Percentiles rank a stretch among this genome's conserved stretches.
Conservation (phyloP, 2,113 vertebrate genomes). For the Crotalus viridis region DNA sequence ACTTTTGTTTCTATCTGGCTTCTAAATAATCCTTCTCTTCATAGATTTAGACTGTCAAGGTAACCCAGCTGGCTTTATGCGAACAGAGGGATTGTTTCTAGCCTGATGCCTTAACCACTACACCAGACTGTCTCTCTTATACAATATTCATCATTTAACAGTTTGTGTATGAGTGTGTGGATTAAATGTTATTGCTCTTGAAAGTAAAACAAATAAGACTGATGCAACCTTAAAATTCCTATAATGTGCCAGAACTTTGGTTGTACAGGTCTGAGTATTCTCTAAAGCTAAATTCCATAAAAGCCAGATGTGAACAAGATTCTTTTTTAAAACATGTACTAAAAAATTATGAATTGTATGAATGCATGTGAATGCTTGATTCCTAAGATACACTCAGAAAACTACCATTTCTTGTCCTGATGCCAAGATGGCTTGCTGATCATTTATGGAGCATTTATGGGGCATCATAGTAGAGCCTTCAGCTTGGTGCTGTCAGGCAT, state of each 20-base stretch:
- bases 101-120: neutral
- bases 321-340: neutral
- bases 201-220: neutral
- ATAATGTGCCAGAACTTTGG: neutral
- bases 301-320: neutral
- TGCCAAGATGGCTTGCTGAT: neutral
- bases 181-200: constrained; percentile 4
- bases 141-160: neutral
- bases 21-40: neutral
- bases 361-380: neutral
- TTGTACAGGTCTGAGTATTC: neutral
- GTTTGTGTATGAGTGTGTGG: too few species aligned
- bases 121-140: neutral
- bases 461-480: neutral
- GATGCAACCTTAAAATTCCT: neutral
- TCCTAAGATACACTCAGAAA: neutral
- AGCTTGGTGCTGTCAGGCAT: neutral
- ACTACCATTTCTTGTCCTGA: neutral
- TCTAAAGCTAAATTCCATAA: neutral
- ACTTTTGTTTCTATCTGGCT: neutral
- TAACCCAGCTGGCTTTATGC: neutral
- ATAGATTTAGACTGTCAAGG: neutral
- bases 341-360: neutral
- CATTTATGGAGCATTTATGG: neutral
- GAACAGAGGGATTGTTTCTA: neutral